These are phyloP conservation scores for Brienomyrus brachyistius DNA, from an alignment of 2,113 vertebrate genomes.

Conservation along the genomic window DNA sequence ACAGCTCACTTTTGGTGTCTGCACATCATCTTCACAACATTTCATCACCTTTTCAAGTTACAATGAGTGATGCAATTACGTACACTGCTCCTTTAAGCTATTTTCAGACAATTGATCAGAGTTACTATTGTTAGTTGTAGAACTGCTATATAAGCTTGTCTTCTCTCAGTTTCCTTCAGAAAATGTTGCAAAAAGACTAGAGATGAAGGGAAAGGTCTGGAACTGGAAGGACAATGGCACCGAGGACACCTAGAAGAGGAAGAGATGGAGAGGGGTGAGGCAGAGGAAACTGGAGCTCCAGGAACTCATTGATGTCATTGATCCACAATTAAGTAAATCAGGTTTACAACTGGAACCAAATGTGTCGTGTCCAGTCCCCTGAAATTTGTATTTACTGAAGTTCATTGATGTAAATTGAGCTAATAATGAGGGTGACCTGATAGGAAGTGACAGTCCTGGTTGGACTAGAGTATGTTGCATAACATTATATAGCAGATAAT, in stretches of 20 bases:
- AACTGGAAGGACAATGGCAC: slow-evolving; percentile 49
- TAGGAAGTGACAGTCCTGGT: background rate
- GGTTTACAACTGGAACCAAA: background rate
- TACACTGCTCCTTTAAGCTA: background rate
- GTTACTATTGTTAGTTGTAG: slow-evolving; percentile 32
- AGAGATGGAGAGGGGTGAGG: background rate
- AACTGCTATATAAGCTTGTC: slow-evolving; percentile 43
- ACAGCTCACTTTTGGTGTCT: background rate
- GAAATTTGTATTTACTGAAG: background rate
- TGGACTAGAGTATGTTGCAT: background rate
- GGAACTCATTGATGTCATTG: background rate
- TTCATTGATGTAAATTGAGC: background rate
- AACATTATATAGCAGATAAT: background rate
- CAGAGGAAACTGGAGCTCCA: background rate
- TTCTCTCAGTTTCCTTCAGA: slow-evolving; percentile 41
- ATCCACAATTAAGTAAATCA: background rate
- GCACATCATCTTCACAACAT: background rate
- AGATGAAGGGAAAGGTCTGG: slow-evolving; percentile 57
- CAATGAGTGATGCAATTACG: background rate
- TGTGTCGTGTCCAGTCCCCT: background rate
- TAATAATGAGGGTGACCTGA: slow-evolving; percentile 9
- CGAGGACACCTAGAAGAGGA: slow-evolving; percentile 29
- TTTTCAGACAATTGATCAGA: background rate
- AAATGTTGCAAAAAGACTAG: slow-evolving; percentile 63
- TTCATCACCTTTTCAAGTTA: background rate